Evolutionary conservation across 2,797 vertebrate species (phyloP).

Genomic region (Sparidentex hasta): DNA sequence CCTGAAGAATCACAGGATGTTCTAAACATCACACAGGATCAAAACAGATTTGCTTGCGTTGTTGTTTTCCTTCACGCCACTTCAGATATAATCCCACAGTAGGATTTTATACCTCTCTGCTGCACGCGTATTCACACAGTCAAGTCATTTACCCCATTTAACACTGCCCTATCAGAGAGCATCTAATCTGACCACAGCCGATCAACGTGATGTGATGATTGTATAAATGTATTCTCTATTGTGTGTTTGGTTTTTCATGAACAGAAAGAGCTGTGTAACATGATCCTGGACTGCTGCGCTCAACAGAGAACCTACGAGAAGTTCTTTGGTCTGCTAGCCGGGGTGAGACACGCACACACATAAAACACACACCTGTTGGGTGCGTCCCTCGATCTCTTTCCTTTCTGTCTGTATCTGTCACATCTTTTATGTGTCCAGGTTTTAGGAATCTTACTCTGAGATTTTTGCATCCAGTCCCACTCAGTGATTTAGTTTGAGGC

Average conservation of each 20-base stretch:
- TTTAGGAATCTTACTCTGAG: too few species aligned
- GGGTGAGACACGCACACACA: slow-evolving; percentile 87
- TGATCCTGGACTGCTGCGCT: slow-evolving; percentile 99
- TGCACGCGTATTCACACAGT: neutral
- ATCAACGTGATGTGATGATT: neutral
- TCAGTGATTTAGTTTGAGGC: neutral
- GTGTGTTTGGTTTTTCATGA: slow-evolving; percentile 46
- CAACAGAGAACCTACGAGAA: slow-evolving; percentile 99
- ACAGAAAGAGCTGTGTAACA: slow-evolving; percentile 99
- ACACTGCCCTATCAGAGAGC: neutral
- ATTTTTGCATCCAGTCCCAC: neutral
- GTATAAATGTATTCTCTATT: neutral
- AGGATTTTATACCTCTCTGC: slow-evolving; percentile 8
- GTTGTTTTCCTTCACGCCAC: neutral
- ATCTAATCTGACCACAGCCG: neutral
- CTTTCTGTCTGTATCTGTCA: too few species aligned
- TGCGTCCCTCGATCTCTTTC: too few species aligned
- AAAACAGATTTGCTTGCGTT: neutral
- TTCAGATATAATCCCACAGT: neutral
- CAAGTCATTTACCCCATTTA: neutral
- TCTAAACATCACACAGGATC: neutral
- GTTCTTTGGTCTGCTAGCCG: slow-evolving; percentile 97
- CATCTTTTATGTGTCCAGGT: neutral
- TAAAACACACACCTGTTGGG: neutral
- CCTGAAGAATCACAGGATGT: neutral